Conservation (phyloP, 2,888 invertebrate species). For the Stegana nigrithorax region DNA sequence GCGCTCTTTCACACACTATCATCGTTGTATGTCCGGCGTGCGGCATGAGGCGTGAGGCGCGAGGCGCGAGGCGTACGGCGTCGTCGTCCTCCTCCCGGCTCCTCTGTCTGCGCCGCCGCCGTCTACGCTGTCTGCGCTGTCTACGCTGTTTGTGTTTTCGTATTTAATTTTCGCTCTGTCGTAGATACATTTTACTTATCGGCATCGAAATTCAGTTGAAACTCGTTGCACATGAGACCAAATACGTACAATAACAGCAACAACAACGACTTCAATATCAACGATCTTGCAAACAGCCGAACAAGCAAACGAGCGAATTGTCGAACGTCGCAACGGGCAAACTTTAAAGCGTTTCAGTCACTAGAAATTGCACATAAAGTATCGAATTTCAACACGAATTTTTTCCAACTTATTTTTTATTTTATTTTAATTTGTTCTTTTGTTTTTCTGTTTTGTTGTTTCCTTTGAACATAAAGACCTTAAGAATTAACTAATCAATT, state of each 20-base stretch:
- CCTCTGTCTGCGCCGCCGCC: conserved; percentile 33
- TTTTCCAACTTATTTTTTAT: background rate
- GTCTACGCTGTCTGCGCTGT: too few relatives aligned
- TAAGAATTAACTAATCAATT: background rate
- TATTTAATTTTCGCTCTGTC: conserved; percentile 56
- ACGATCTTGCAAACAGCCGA: background rate
- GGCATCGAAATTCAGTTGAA: conserved; percentile 58
- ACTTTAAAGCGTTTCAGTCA: background rate
- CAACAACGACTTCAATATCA: background rate
- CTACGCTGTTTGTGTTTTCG: conserved; percentile 36
- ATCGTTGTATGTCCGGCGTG: too few relatives aligned
- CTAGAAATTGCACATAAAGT: conserved; percentile 4
- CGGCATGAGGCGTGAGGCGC: too few relatives aligned
- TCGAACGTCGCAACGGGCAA: background rate
- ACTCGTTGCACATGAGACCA: background rate
- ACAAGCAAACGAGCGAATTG: conserved; percentile 4
- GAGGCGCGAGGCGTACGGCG: too few relatives aligned
- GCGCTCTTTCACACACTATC: conserved; percentile 10
- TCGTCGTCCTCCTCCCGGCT: conserved; percentile 24
- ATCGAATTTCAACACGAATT: conserved; percentile 5
- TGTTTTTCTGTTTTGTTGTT: too few relatives aligned
- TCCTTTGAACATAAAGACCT: too few relatives aligned
- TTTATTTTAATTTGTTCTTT: background rate
- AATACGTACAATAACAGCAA: background rate
- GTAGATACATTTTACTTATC: conserved; percentile 57